Evolutionary conservation across 1,140 invertebrate genomes (phyloP).

Genomic region (Anthonomus grandis): DNA sequence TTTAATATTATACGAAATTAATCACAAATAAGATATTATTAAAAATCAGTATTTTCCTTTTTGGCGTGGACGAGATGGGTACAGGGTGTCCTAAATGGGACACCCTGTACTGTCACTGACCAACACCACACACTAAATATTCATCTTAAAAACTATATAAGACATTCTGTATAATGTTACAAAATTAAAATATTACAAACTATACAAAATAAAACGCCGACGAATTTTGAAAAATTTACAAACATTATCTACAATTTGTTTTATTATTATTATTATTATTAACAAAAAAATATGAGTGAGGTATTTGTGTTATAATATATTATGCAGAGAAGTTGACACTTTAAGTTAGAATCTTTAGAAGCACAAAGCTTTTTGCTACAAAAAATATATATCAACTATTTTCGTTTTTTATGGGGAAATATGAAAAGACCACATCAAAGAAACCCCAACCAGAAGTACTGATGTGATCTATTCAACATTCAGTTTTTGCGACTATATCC

Average conservation of each 20-base stretch:
- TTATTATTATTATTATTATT: neutral
- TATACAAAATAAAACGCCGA: neutral
- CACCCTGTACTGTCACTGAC: too few species aligned
- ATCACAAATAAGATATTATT: constrained; percentile 13
- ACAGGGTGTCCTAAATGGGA: too few species aligned
- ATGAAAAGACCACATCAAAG: too few species aligned
- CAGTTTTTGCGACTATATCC: neutral
- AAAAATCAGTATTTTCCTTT: constrained; percentile 7
- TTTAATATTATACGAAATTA: constrained; percentile 10
- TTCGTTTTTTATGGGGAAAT: constrained; percentile 2
- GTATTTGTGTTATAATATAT: constrained; percentile 36
- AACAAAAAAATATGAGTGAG: constrained; percentile 37
- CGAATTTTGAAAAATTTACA: neutral
- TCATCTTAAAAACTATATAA: neutral
- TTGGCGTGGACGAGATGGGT: neutral
- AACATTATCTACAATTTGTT: constrained; percentile 15
- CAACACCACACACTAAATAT: neutral
- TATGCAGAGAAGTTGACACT: constrained; percentile 28
- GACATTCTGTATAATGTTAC: constrained; percentile 15
- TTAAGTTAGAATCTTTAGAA: constrained; percentile 31
- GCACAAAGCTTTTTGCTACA: constrained; percentile 7
- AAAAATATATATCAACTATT: neutral
- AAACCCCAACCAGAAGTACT: too few species aligned
- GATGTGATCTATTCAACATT: neutral
- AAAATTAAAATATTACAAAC: constrained; percentile 1